Evolutionary conservation across 2,888 invertebrate genomes (phyloP).

Genomic region (Drosophila villosipedis): DNA sequence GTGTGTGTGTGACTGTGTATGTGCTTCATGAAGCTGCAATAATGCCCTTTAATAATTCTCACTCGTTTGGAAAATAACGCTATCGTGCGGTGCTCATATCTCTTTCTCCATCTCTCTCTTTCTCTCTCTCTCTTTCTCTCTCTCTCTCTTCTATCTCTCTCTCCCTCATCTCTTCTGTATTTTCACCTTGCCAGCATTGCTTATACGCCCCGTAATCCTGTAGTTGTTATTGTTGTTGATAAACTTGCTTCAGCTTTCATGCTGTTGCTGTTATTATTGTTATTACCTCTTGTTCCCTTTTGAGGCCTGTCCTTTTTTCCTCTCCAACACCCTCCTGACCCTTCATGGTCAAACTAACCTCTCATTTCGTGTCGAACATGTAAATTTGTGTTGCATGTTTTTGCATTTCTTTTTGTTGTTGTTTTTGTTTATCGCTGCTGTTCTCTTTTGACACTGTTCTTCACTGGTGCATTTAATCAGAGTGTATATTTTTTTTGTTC

Average conservation of each 20-base stretch:
- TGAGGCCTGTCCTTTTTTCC: constrained; percentile 3
- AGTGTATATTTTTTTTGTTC: constrained; percentile 17
- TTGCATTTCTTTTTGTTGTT: constrained; percentile 13
- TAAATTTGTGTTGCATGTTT: constrained; percentile 68
- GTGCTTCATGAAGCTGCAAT: constrained; percentile 82
- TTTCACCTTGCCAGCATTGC: constrained; percentile 6
- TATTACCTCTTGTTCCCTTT: constrained; percentile 25
- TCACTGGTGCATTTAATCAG: constrained; percentile 22
- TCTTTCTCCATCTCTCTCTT: constrained; percentile 22
- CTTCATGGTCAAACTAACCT: constrained; percentile 18
- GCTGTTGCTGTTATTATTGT: constrained; percentile 10
- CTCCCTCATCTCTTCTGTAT: not conserved
- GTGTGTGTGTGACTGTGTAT: constrained; percentile 20
- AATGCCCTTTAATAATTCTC: constrained; percentile 84
- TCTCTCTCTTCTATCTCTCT: not conserved
- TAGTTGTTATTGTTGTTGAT: constrained; percentile 13
- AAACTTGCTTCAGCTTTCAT: constrained; percentile 10
- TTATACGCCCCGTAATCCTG: not conserved
- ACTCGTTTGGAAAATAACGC: constrained; percentile 83
- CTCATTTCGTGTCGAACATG: constrained; percentile 73
- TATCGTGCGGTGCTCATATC: constrained; percentile 60
- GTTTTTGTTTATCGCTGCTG: constrained; percentile 5
- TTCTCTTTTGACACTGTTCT: constrained; percentile 16
- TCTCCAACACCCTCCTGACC: not conserved
- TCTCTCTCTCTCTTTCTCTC: not conserved